These are phyloP conservation scores for Neosalanx taihuensis DNA, from an alignment of 2,797 vertebrate species.

Conservation along the genomic window DNA sequence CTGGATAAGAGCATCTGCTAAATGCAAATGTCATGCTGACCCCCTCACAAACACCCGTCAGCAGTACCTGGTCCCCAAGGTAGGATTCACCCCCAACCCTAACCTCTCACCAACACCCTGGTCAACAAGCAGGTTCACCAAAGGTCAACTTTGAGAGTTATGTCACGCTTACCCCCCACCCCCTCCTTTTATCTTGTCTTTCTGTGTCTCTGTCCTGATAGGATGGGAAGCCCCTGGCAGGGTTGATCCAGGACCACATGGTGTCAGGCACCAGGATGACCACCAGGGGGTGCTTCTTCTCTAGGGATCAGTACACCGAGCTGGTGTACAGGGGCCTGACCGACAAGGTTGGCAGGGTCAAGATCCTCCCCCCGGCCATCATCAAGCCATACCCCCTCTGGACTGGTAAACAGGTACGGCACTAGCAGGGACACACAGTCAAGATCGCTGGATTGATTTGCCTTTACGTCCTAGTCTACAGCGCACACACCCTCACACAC, in stretches of 20 bases:
- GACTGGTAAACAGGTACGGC: slow-evolving; percentile 93
- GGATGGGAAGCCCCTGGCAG: slow-evolving; percentile 94
- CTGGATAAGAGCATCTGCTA: too few relatives aligned
- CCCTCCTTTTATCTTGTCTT: not conserved
- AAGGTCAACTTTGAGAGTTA: not conserved
- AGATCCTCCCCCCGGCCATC: slow-evolving; percentile 81
- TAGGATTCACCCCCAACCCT: not conserved
- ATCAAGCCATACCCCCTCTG: slow-evolving; percentile 84
- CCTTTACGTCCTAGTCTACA: too few relatives aligned
- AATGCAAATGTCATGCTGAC: too few relatives aligned
- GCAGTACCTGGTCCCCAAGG: not conserved
- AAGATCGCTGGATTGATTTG: not conserved
- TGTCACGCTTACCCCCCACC: not conserved
- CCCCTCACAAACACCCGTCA: too few relatives aligned
- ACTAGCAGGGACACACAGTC: not conserved
- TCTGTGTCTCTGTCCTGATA: slow-evolving; percentile 41
- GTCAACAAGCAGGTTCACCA: not conserved
- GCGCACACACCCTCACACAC: too few relatives aligned
- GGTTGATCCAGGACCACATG: slow-evolving; percentile 98
- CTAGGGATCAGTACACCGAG: slow-evolving; percentile 86
- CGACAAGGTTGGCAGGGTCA: slow-evolving; percentile 84
- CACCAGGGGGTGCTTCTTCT: slow-evolving; percentile 86
- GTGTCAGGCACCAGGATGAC: slow-evolving; percentile 94
- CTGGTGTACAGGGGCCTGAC: slow-evolving; percentile 92
- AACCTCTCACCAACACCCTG: not conserved